phyloP scores from a whole-genome alignment of 2,888 invertebrate species.

The Oxyteleia sp. region DNA sequence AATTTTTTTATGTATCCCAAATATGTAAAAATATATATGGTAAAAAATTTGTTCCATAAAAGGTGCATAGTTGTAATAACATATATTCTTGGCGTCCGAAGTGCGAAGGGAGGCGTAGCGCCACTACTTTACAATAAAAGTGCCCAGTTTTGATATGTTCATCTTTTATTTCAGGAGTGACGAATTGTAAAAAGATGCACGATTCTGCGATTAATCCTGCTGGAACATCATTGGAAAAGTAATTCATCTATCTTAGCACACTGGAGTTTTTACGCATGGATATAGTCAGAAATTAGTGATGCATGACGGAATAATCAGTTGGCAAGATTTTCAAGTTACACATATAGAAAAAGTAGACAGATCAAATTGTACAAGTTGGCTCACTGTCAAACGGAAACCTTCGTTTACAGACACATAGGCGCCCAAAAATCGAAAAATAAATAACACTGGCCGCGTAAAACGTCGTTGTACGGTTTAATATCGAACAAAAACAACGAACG shows the following conservation, averaged over 20 bases:
- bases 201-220: conserved; percentile 96
- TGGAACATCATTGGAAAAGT: conserved; percentile 87
- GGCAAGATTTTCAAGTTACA: conserved; percentile 36
- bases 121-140: too few relatives aligned
- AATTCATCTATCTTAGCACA: conserved; percentile 6
- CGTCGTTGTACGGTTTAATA: conserved; percentile 8
- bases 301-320: conserved; percentile 38
- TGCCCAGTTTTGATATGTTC: too few relatives aligned
- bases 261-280: conserved; percentile 7
- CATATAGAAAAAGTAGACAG: conserved; percentile 10
- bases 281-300: conserved; percentile 29
- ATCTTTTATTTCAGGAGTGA: too few relatives aligned
- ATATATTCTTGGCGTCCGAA: too few relatives aligned
- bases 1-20: too few relatives aligned
- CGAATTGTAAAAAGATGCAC: too few relatives aligned
- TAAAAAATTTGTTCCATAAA: too few relatives aligned
- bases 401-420: conserved; percentile 37
- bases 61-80: too few relatives aligned
- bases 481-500: conserved; percentile 21
- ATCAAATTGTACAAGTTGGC: conserved; percentile 18
- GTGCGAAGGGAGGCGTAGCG: too few relatives aligned
- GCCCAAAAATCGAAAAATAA: conserved; percentile 45
- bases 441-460: conserved; percentile 24
- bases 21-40: too few relatives aligned
- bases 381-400: conserved; percentile 35